Base-by-base conservation (phyloP, 2,113 vertebrate genomes). In the Diadophis punctatus region DNA sequence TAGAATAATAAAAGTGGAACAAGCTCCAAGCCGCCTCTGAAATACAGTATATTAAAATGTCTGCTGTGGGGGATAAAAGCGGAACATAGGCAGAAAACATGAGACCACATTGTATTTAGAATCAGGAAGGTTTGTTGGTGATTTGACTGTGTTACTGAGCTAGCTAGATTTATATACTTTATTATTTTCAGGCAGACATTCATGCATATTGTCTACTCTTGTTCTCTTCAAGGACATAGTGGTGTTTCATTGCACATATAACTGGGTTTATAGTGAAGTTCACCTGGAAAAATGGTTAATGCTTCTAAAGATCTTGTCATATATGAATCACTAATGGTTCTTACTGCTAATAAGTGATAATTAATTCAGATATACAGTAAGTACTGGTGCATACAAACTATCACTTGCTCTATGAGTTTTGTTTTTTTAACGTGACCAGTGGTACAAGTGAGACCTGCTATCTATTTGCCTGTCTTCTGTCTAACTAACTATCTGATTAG, bases 361-460 rank as follows among this genome's bases (percentile, higher is more conserved):
- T 56, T 14, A 4, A 58, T 9, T 90, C 86, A 16, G 43, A n/a
- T 39, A n/a, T 90, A 43, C 43, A 43, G 43, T 43, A 49, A 55
- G 91, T 0, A 0, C 80, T 90, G 86, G 87, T 60, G 49, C 94
- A 58, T 48, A 6, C 60, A 43, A 89, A 27, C 30, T 12, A 87
- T 49, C 90, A 93, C 92, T 86, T 91, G 94, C 91, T 86, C 23
- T 88, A 52, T 0, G 89, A 0, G 86, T 39, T 87, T 25, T 85
- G 52, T 94, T 95, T 95, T 95, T 89, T 89, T 3, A 34, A 46
- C n/a, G 63, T 91, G 18, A 49, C 30, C 89, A 30, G 10, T 87
- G 34, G 56, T 84, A 22, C 4, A 27, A 11, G n/a, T 68, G 90
- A 43, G 39, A 25, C 25, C 60, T 68, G 63, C 63, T 68, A n/a